A percentile compares a stretch with the other conserved stretches of the same genome.
These are phyloP conservation scores for Ephydatia muelleri DNA, from an alignment of 37 sponge, comb jelly and placozoan species.

Conservation along the genomic window DNA sequence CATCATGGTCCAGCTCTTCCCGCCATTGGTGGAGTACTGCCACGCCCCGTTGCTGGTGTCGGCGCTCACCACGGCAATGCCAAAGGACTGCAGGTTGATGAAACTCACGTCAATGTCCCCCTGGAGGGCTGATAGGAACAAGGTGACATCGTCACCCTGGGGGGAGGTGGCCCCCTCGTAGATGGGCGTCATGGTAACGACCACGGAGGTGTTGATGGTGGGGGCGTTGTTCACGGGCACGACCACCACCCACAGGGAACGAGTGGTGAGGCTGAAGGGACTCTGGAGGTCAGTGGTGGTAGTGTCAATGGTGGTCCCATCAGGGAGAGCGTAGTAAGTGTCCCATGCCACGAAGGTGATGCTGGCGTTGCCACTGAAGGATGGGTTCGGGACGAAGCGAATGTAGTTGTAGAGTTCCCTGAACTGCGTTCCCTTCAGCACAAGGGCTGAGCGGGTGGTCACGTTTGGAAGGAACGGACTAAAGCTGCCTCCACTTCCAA, in stretches of 20 bases:
- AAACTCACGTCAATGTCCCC: conserved; percentile 62
- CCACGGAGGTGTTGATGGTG: conserved; percentile 44
- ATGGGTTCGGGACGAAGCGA: conserved; percentile 73
- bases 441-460: conserved; percentile 32
- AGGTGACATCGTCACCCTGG: conserved; percentile 59
- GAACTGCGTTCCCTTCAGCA: conserved; percentile 45
- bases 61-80: conserved; percentile 72
- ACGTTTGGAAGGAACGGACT: conserved; percentile 22
- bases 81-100: conserved; percentile 43
- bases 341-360: conserved; percentile 91
- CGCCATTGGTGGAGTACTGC: conserved; percentile 70
- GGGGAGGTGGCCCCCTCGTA: conserved; percentile 63
- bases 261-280: conserved; percentile 67
- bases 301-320: conserved; percentile 49
- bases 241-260: conserved; percentile 51
- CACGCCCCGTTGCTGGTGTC: conserved; percentile 73
- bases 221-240: conserved; percentile 93
- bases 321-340: conserved; percentile 53
- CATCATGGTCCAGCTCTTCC: conserved; percentile 72
- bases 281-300: conserved; percentile 29
- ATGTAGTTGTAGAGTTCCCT: conserved; percentile 47
- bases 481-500: conserved; percentile 23
- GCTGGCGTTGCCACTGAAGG: conserved; percentile 72
- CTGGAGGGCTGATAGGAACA: conserved; percentile 49
- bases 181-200: conserved; percentile 63